These are phyloP conservation scores for Mythimna albipuncta DNA, from an alignment of 2,888 invertebrate species.

Conservation along the genomic window DNA sequence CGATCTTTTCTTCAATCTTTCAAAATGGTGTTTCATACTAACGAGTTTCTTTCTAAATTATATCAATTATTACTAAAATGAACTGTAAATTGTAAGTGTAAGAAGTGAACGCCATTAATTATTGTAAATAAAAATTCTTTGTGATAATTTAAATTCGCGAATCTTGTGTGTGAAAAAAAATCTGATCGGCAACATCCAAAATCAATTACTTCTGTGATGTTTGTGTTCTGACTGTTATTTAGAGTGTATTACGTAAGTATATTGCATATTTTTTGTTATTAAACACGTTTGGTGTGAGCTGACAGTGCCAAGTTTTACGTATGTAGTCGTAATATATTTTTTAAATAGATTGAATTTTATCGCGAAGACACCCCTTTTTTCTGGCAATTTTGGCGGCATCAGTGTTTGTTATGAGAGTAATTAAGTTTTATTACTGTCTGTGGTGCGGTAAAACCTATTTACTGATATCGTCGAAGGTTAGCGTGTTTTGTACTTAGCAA, in stretches of 20 bases:
- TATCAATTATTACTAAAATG: slow-evolving; percentile 80
- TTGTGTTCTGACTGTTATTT: slow-evolving; percentile 84
- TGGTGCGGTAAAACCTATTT: slow-evolving; percentile 60
- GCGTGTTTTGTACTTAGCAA: slow-evolving; percentile 46
- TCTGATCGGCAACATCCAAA: slow-evolving; percentile 70
- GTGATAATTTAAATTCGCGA: slow-evolving; percentile 70
- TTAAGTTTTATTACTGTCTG: slow-evolving; percentile 46
- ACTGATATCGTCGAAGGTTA: slow-evolving; percentile 47
- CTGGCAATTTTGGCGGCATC: slow-evolving; percentile 57
- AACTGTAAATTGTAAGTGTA: slow-evolving; percentile 73
- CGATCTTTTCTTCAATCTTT: slow-evolving; percentile 86
- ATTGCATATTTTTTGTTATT: slow-evolving; percentile 77
- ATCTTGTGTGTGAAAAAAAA: slow-evolving; percentile 65
- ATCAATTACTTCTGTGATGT: slow-evolving; percentile 85
- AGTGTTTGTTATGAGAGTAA: slow-evolving; percentile 41
- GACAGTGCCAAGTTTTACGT: slow-evolving; percentile 57
- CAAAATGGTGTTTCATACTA: slow-evolving; percentile 88
- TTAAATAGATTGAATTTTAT: slow-evolving; percentile 44
- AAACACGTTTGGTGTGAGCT: slow-evolving; percentile 67
- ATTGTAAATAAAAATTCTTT: slow-evolving; percentile 71
- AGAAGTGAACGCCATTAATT: slow-evolving; percentile 66
- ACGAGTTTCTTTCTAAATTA: slow-evolving; percentile 85
- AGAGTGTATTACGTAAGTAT: slow-evolving; percentile 88
- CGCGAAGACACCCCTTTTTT: slow-evolving; percentile 56
- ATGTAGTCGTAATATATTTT: slow-evolving; percentile 33